Conservation (phyloP, 1,140 invertebrate genomes). For the Psix sp. region DNA sequence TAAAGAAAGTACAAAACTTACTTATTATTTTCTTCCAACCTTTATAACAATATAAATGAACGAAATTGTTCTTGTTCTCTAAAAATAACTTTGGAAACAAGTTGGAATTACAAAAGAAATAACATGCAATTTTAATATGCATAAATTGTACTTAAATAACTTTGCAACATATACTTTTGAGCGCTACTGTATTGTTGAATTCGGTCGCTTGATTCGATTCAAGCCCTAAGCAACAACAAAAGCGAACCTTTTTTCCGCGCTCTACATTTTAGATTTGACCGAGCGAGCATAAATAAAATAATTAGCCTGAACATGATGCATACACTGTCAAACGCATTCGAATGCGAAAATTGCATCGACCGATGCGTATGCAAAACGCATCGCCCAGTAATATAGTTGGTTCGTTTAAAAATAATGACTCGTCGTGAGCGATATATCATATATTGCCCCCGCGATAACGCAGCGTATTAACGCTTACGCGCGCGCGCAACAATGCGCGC, state of each 20-base stretch:
- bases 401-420: conserved; percentile 28
- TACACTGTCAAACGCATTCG: conserved; percentile 24
- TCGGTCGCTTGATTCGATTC: conserved; percentile 14
- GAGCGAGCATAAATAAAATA: conserved; percentile 26
- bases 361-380: conserved; percentile 25
- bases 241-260: conserved; percentile 11
- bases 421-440: conserved; percentile 32
- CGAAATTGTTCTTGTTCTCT: too few relatives aligned
- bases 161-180: conserved; percentile 24
- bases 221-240: conserved; percentile 35
- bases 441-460: too few relatives aligned
- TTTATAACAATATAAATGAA: too few relatives aligned
- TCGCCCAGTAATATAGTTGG: too few relatives aligned
- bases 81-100: too few relatives aligned
- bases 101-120: too few relatives aligned
- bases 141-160: too few relatives aligned
- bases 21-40: too few relatives aligned
- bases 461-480: too few relatives aligned
- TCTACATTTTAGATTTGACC: conserved; percentile 6
- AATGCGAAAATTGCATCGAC: conserved; percentile 19
- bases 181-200: conserved; percentile 25
- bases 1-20: too few relatives aligned
- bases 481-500: too few relatives aligned
- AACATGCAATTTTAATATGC: too few relatives aligned
- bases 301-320: conserved; percentile 25